A percentile compares a stretch with the other conserved stretches of the same genome.
These are phyloP conservation scores for Trichosurus vulpecula DNA, from an alignment of 2,797 vertebrate species.

Conservation along the genomic window DNA sequence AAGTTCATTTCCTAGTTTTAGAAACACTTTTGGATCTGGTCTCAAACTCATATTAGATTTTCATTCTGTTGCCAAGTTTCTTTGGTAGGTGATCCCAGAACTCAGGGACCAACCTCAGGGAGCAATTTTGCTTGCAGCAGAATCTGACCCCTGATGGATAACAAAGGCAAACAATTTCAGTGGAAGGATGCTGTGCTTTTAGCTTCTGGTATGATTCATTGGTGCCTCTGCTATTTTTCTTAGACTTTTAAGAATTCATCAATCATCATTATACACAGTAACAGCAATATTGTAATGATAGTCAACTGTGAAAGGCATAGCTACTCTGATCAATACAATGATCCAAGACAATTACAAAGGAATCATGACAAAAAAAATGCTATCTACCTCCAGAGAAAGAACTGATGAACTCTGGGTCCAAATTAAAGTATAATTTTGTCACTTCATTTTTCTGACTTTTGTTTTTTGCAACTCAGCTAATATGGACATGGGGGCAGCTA, in stretches of 20 bases:
- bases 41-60: neutral
- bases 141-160: neutral
- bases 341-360: neutral
- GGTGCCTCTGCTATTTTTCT: neutral
- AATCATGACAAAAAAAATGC: neutral
- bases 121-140: neutral
- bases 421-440: neutral
- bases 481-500: neutral
- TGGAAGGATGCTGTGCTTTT: neutral
- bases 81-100: neutral
- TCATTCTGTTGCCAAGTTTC: neutral
- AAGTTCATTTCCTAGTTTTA: neutral
- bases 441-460: neutral
- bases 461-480: too few species aligned
- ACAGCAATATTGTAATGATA: neutral
- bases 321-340: neutral
- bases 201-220: neutral
- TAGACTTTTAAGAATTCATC: neutral
- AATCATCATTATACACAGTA: neutral
- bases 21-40: neutral
- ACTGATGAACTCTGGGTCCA: neutral
- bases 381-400: neutral
- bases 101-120: neutral
- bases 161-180: neutral
- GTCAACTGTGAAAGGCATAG: neutral